Conservation (phyloP, 2,888 invertebrate species). For the Dichetophora obliterata region DNA sequence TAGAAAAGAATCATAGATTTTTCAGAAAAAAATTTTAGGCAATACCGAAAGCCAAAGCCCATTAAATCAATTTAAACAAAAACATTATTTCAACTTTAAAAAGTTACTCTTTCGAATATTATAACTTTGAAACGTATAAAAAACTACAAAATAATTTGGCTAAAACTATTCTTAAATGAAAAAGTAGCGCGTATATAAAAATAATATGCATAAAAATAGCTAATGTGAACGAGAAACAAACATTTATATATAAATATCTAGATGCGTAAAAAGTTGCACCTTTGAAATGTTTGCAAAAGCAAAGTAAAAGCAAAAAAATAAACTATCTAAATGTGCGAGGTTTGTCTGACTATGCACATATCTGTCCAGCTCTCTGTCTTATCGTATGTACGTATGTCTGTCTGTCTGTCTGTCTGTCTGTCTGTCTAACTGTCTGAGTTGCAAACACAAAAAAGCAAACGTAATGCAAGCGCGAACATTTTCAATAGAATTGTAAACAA, state of each 20-base stretch:
- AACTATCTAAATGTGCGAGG: background rate
- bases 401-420: conserved; percentile 1
- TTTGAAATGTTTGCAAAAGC: background rate
- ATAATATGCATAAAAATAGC: conserved; percentile 15
- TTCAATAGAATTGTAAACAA: conserved; percentile 8
- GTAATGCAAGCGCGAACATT: background rate
- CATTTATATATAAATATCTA: conserved; percentile 10
- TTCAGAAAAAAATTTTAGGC: no score
- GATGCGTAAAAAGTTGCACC: conserved; percentile 25
- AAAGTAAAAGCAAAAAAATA: background rate
- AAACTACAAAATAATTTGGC: background rate
- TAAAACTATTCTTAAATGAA: background rate
- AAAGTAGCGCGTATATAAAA: background rate
- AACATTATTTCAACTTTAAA: no score
- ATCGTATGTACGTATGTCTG: no score
- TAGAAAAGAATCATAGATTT: no score
- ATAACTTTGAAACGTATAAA: no score
- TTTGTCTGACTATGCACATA: background rate
- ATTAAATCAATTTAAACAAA: no score
- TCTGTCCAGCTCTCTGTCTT: conserved; percentile 1
- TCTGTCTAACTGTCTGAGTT: background rate
- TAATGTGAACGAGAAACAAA: background rate
- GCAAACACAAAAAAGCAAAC: background rate
- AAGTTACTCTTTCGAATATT: no score
- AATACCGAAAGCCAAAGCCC: no score